A percentile compares a stretch with the other conserved stretches of the same genome.
Conservation (phyloP, 23 tunicate genomes). For the Ascidia mentula region DNA sequence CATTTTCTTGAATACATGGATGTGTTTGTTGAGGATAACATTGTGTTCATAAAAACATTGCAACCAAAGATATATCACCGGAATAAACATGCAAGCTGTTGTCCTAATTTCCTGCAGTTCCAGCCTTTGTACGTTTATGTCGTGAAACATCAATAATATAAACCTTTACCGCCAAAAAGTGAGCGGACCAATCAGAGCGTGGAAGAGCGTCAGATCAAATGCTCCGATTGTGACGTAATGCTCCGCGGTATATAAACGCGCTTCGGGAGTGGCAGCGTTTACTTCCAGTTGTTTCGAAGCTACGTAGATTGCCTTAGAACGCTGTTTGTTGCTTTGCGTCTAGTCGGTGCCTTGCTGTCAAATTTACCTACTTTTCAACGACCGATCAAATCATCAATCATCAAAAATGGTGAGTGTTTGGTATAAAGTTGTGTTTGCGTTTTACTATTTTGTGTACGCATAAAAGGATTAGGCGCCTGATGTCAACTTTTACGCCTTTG, state of each 20-base stretch:
- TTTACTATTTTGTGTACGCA: not conserved
- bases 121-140: not conserved
- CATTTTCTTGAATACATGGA: too few relatives aligned
- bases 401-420: not conserved
- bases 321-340: not conserved
- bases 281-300: conserved; percentile 8
- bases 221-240: not conserved
- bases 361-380: not conserved
- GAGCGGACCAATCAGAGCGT: not conserved
- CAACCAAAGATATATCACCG: too few relatives aligned
- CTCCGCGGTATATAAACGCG: not conserved
- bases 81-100: not conserved
- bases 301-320: not conserved
- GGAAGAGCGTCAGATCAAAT: not conserved
- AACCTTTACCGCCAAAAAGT: not conserved
- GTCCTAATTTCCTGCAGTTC: conserved; percentile 6
- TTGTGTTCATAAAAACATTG: too few relatives aligned
- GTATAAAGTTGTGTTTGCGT: not conserved
- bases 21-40: too few relatives aligned
- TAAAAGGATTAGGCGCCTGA: not conserved
- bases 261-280: not conserved
- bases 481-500: not conserved
- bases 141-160: too few relatives aligned
- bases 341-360: not conserved
- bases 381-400: not conserved